Evolutionary conservation across 92 coral and sea anemone genomes (phyloP).

Genomic region (Parazoanthus swiftii): DNA sequence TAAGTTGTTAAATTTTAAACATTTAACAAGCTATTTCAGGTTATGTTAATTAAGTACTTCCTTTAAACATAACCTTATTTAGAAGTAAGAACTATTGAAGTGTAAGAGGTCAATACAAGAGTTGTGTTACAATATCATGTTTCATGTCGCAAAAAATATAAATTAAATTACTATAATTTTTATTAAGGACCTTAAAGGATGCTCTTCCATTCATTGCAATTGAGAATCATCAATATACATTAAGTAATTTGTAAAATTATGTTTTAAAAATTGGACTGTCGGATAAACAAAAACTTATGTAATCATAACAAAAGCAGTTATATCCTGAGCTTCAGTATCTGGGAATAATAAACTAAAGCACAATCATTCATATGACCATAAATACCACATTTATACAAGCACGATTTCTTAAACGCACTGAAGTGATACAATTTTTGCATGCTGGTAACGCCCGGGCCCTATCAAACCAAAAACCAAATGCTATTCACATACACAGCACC

Average conservation of each 20-base stretch:
- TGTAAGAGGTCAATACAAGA: background rate
- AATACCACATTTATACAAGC: too few species aligned
- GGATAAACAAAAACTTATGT: background rate
- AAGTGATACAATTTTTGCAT: too few species aligned
- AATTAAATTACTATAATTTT: too few species aligned
- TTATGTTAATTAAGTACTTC: background rate
- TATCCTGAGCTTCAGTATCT: background rate
- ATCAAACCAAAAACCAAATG: background rate
- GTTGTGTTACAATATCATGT: background rate
- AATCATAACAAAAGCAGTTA: background rate
- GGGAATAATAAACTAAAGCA: background rate
- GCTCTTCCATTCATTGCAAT: too few species aligned
- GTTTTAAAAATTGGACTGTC: background rate
- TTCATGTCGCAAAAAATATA: background rate
- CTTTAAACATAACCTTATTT: slow-evolving; percentile 26
- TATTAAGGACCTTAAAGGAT: background rate
- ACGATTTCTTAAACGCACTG: too few species aligned
- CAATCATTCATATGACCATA: background rate
- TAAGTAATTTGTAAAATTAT: too few species aligned
- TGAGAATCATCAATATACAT: too few species aligned
- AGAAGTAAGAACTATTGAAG: background rate
- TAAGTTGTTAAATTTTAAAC: background rate
- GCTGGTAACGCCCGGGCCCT: too few species aligned
- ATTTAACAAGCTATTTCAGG: too few species aligned
- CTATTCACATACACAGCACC: background rate